Evolutionary conservation across 2,113 vertebrate genomes (phyloP), one percentile per base, ranked within the genome.

Genomic region (Meleagris gallopavo): DNA sequence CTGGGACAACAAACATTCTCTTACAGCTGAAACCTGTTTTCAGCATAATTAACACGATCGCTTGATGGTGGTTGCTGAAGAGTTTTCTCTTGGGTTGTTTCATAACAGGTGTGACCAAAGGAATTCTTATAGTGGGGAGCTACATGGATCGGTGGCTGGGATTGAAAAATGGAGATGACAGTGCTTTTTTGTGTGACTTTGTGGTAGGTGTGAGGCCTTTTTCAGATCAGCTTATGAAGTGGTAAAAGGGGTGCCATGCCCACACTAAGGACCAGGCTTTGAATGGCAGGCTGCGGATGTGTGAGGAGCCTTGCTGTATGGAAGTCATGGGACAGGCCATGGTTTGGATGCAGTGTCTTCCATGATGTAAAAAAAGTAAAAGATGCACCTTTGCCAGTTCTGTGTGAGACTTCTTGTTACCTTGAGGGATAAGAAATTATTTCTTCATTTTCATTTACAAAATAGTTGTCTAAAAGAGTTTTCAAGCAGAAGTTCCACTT

Each of bases 381-480:
- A 78, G 50, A 21, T 1, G 30, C 12, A 17, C 15, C 32, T 88
- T 0, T 88, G 43, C 52, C 34, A 29, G 36, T 64, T 58, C 65
- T 81, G 34, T 15, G 7, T 65, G 3, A 19, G 13, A 81, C 13
- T 65, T 52, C 43, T 60, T 67, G 38, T n/a, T 34, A 25, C 38
- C 24, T 77, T 43, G 46, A 86, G 34, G 46, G 13, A 4, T 10
- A 57, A 46, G 57, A 75, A 90, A 36, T 36, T 45, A 1, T 46
- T 86, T n/a, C n/a, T 84, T 45, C 52, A 25, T 72, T 77, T 94
- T 88, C 43, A 64, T 11, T 78, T 11, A 24, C 5, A 4, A 61
- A 88, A 32, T 9, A 30, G n/a, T 75, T 78, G 43, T 69, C 65
- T 90, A 61, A 89, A 91, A 90, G 46, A 24, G 58, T 52, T 77